Evolutionary conservation across 2,797 vertebrate genomes (phyloP), one percentile per base, ranked within the genome.

Genomic region (Otolemur crassicaudatus): DNA sequence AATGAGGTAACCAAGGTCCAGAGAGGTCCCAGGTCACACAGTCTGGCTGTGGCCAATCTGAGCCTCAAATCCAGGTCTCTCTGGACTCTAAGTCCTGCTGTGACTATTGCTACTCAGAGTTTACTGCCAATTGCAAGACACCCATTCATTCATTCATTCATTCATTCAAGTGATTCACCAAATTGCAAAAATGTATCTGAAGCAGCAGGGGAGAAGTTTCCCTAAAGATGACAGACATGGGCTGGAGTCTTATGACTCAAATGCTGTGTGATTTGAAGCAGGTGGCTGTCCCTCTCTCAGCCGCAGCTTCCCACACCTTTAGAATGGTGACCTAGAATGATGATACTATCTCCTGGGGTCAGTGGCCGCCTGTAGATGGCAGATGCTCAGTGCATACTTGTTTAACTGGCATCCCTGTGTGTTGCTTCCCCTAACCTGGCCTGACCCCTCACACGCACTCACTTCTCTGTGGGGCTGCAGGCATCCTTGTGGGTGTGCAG

Each of bases 281-380:
- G 23, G 34, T 1, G 12, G 37, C 81, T 73, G 46, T 10, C 60
- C 53, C 1, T 22, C 17, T 25, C 13, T 40, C 16, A 34, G 84
- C 40, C 16, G 40, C 5, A 16, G 17, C 80, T 76, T 80, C 81
- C n/a, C 3, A 29, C 5, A 20, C 40, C 25, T 69, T 7, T 22
- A 5, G 58, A 16, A 13, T 7, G 69, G 12, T 69, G 86, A 70
- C 69, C 29, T 19, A 12, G 13, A 29, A 14, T 40, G 37, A 53
- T 3, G 10, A 60, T 14, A 29, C 9, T 5, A 5, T n/a, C 2
- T 34, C 20, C 27, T 0, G 5, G 46, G 27, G 25, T 13, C 1
- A 7, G 85, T 4, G 0, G 2, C 29, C 14, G 1, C 72, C 73
- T 53, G 37, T 23, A 63, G 7, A 23, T 25, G 22, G 63, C 53